These are phyloP conservation scores for Brenthis ino DNA, from an alignment of 2,888 invertebrate genomes.

Conservation along the genomic window DNA sequence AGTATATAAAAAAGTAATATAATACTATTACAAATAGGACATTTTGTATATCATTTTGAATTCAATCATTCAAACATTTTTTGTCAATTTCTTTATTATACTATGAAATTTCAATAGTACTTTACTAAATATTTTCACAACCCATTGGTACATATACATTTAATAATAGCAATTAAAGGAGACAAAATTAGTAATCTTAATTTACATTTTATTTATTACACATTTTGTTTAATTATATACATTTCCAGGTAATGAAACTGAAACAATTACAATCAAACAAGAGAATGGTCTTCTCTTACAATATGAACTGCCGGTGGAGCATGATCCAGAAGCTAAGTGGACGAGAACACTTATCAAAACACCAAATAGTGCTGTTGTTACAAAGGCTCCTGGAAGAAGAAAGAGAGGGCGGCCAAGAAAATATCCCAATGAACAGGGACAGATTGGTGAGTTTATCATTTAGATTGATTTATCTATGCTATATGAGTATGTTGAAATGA, in stretches of 20 bases:
- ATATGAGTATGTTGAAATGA: too few relatives aligned
- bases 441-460: constrained; percentile 59
- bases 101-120: too few relatives aligned
- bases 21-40: too few relatives aligned
- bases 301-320: constrained; percentile 77
- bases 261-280: constrained; percentile 79
- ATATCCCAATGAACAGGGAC: constrained; percentile 75
- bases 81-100: too few relatives aligned
- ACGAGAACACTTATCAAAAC: constrained; percentile 61
- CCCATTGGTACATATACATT: too few relatives aligned
- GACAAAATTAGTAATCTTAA: not conserved
- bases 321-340: constrained; percentile 71
- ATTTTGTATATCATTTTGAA: too few relatives aligned
- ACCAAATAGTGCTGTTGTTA: constrained; percentile 60
- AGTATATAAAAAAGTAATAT: too few relatives aligned
- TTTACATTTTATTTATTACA: not conserved
- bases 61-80: too few relatives aligned
- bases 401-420: constrained; percentile 75
- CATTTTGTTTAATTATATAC: not conserved
- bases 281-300: constrained; percentile 76
- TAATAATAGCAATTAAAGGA: too few relatives aligned
- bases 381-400: constrained; percentile 68
- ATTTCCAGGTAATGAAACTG: constrained; percentile 61
- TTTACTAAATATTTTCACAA: too few relatives aligned
- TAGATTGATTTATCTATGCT: not conserved